Conservation (phyloP, 2,113 vertebrate genomes). For the Gymnobelideus leadbeateri region DNA sequence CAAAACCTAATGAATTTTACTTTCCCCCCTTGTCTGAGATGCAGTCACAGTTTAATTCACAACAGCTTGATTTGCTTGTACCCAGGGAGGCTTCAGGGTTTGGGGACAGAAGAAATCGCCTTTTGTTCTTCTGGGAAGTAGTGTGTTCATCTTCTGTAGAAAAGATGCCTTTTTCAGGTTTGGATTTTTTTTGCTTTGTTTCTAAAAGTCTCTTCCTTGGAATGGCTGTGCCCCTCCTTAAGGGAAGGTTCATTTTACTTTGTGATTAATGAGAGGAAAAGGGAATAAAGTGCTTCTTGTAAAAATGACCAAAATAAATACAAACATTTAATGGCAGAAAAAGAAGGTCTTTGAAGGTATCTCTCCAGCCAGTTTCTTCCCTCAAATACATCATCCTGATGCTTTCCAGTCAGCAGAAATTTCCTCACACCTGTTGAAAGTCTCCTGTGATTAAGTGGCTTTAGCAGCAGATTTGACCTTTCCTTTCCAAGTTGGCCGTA, state of each 20-base stretch:
- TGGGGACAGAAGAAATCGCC: slow-evolving; percentile 67
- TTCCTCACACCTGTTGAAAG: slow-evolving; percentile 63
- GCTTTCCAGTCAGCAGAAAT: slow-evolving; percentile 74
- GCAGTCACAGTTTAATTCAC: slow-evolving; percentile 65
- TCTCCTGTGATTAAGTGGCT: slow-evolving; percentile 58
- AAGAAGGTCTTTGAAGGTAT: slow-evolving; percentile 80
- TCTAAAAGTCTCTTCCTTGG: slow-evolving; percentile 75
- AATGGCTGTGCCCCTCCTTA: slow-evolving; percentile 71
- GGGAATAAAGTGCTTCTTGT: slow-evolving; percentile 88
- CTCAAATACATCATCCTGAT: slow-evolving; percentile 60
- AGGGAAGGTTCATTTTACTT: slow-evolving; percentile 76
- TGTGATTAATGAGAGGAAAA: slow-evolving; percentile 80
- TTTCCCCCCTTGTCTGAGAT: slow-evolving; percentile 69
- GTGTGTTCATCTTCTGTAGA: slow-evolving; percentile 67
- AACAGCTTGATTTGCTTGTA: slow-evolving; percentile 51
- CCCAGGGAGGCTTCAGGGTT: slow-evolving; percentile 65
- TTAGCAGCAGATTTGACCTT: slow-evolving; percentile 77
- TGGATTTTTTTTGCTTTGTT: slow-evolving; percentile 21
- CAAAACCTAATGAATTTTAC: slow-evolving; percentile 55
- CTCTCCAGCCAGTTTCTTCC: slow-evolving; percentile 72
- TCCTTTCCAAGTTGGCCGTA: slow-evolving; percentile 62
- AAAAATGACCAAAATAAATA: slow-evolving; percentile 89
- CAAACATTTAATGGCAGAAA: slow-evolving; percentile 84
- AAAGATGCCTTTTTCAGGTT: slow-evolving; percentile 52
- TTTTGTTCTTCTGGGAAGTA: slow-evolving; percentile 5